A percentile compares a stretch with the other conserved stretches of the same genome.
phyloP scores from a whole-genome alignment of 2,888 invertebrate species.

The Nebria salina region DNA sequence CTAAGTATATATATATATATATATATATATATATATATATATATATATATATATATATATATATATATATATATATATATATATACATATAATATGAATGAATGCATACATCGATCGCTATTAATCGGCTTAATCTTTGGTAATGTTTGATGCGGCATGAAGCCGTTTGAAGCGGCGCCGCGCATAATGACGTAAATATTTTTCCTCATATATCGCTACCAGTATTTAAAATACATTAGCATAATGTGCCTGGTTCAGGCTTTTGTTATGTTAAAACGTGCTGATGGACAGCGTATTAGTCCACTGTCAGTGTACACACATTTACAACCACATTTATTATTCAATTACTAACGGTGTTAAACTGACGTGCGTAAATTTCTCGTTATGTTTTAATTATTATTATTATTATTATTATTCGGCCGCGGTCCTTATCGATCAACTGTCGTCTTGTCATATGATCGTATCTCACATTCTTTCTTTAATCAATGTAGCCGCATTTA shows the following conservation, averaged over 20 bases:
- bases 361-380: neutral
- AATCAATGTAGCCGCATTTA: conserved; percentile 32
- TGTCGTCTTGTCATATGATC: neutral
- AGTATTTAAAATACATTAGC: conserved; percentile 27
- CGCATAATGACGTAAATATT: conserved; percentile 36
- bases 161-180: neutral
- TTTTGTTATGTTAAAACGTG: conserved; percentile 23
- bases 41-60: too few species aligned
- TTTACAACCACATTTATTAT: neutral
- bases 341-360: neutral
- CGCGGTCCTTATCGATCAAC: neutral
- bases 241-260: conserved; percentile 14
- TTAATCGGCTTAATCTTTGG: conserved; percentile 34
- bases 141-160: conserved; percentile 22
- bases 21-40: too few species aligned
- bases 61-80: too few species aligned
- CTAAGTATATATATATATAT: too few species aligned
- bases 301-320: neutral
- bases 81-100: neutral
- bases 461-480: neutral
- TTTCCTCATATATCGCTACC: conserved; percentile 14
- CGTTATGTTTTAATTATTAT: neutral
- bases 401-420: neutral
- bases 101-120: conserved; percentile 23
- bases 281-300: conserved; percentile 16